Evolutionary conservation across 2,113 vertebrate species (phyloP).

Genomic region (Cochlearius cochlearius): DNA sequence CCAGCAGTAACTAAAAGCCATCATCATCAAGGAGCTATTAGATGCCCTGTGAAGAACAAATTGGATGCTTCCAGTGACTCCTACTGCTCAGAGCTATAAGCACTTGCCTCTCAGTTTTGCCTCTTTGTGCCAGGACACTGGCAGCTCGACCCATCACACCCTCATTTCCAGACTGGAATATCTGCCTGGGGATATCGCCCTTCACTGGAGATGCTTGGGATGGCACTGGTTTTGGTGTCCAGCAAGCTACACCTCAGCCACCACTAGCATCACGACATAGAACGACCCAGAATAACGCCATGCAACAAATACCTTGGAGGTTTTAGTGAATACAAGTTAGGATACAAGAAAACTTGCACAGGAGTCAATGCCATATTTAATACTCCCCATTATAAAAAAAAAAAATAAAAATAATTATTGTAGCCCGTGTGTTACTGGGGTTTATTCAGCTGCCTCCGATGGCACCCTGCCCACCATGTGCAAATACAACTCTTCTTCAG

Average conservation of each 20-base stretch:
- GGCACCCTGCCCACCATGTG: too few species aligned
- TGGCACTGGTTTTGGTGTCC: neutral
- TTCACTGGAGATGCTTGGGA: accelerated
- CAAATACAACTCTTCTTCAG: neutral
- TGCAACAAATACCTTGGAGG: neutral
- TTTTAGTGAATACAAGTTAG: neutral
- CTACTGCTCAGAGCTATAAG: neutral
- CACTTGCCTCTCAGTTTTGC: neutral
- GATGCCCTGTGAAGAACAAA: neutral
- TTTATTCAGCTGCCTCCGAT: neutral
- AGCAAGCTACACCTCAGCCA: neutral
- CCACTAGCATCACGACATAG: neutral
- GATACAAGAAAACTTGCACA: neutral
- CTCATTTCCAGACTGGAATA: neutral
- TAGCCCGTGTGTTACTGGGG: neutral
- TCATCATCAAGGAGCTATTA: neutral
- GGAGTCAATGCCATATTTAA: neutral
- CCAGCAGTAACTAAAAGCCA: neutral
- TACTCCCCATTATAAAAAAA: neutral
- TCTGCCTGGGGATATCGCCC: neutral
- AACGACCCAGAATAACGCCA: neutral
- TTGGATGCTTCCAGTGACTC: neutral
- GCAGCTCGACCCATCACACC: neutral
- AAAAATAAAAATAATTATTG: neutral
- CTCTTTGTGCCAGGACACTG: neutral